Conservation (phyloP, 2,888 invertebrate species). For the Pycnomerus fuliginosus region DNA sequence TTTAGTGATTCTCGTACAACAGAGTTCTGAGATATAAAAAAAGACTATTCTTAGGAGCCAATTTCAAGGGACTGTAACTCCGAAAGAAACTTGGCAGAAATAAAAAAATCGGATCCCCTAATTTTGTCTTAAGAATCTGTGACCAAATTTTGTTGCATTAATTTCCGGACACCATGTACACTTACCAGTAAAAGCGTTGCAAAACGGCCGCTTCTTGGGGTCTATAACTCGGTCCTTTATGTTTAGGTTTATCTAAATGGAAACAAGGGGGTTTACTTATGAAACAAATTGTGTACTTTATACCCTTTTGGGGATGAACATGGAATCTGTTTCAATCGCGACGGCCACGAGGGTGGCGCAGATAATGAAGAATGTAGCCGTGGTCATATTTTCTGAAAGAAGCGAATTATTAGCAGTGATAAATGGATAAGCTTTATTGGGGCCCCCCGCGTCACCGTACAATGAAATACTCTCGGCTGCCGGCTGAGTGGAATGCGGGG, state of each 20-base stretch:
- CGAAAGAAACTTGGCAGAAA: too few species aligned
- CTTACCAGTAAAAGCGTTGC: constrained; percentile 85
- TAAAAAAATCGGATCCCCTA: too few species aligned
- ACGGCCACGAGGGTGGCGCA: constrained; percentile 29
- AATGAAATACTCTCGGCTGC: constrained; percentile 49
- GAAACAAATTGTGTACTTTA: not conserved
- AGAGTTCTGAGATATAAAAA: too few species aligned
- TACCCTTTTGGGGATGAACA: constrained; percentile 43
- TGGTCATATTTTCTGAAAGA: constrained; percentile 38
- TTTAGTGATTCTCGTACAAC: too few species aligned
- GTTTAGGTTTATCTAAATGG: constrained; percentile 21
- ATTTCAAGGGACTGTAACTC: too few species aligned
- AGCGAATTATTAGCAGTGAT: constrained; percentile 35
- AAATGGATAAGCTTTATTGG: constrained; percentile 45
- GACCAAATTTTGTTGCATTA: too few species aligned
- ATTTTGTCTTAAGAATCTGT: too few species aligned
- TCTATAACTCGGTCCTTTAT: constrained; percentile 47
- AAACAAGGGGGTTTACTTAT: not conserved
- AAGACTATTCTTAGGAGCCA: too few species aligned
- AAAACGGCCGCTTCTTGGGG: constrained; percentile 79
- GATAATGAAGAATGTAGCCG: constrained; percentile 33
- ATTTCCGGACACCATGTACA: too few species aligned
- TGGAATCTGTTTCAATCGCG: constrained; percentile 32
- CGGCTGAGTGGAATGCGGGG: constrained; percentile 45
- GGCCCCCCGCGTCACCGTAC: constrained; percentile 40